phyloP scores from a whole-genome alignment of 2,888 invertebrate genomes.

The Metalampra italica region DNA sequence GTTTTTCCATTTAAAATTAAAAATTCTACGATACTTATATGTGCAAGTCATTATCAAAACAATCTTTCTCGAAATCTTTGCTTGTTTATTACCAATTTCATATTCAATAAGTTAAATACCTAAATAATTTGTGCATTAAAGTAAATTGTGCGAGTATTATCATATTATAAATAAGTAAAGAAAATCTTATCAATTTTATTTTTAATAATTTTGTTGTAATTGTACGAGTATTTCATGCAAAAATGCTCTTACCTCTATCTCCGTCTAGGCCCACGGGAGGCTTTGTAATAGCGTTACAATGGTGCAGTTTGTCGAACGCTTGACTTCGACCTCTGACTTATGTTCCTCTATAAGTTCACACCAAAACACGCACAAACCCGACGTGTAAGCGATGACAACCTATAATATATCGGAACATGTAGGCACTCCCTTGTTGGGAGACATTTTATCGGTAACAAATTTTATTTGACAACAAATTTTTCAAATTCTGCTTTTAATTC shows the following conservation, averaged over 20 bases:
- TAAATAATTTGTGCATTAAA: no score
- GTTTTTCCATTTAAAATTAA: no score
- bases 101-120: no score
- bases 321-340: slow-evolving; percentile 59
- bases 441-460: neutral
- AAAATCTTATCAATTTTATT: no score
- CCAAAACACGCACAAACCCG: slow-evolving; percentile 34
- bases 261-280: slow-evolving; percentile 7
- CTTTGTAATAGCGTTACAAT: slow-evolving; percentile 47
- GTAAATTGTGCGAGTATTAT: no score
- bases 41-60: no score
- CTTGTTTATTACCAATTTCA: no score
- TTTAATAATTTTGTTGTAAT: no score
- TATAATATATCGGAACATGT: slow-evolving; percentile 25
- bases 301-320: slow-evolving; percentile 60
- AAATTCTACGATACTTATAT: no score
- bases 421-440: neutral
- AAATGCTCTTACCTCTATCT: slow-evolving; percentile 17
- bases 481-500: neutral
- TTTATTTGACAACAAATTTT: neutral
- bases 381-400: slow-evolving; percentile 32
- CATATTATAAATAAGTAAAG: no score
- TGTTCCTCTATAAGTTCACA: slow-evolving; percentile 41
- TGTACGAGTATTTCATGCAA: no score
- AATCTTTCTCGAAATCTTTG: no score